phyloP scores from a whole-genome alignment of 2,113 vertebrate genomes.

The Platycercus adscitus region DNA sequence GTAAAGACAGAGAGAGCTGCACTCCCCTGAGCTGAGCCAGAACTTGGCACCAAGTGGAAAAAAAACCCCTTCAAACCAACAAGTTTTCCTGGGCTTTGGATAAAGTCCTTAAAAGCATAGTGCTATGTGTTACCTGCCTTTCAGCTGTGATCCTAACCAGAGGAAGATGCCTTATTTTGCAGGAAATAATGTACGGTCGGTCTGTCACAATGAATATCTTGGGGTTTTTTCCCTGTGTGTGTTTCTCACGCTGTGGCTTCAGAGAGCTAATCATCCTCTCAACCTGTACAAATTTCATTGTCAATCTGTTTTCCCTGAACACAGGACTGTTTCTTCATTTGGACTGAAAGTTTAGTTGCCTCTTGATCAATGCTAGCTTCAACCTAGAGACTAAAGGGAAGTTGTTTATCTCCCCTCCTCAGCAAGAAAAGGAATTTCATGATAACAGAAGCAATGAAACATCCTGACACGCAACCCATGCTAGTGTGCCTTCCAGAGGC shows the following conservation, averaged over 20 bases:
- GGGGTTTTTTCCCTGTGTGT: background rate
- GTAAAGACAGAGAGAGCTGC: rapidly evolving
- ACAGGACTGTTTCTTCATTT: background rate
- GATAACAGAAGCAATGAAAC: background rate
- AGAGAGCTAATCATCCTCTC: background rate
- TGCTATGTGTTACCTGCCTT: background rate
- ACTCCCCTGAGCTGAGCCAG: background rate
- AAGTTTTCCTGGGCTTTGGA: background rate
- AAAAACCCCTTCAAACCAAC: background rate
- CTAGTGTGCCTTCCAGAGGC: background rate
- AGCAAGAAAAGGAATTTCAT: background rate
- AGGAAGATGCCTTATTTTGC: background rate
- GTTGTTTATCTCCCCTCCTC: background rate
- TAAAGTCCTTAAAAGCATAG: background rate
- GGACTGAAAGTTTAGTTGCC: background rate
- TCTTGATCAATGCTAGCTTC: background rate
- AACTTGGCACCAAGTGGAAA: background rate
- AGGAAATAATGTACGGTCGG: background rate
- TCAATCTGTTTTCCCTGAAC: background rate
- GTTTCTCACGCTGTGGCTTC: rapidly evolving
- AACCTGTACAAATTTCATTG: background rate
- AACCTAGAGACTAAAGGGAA: background rate
- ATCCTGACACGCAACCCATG: rapidly evolving
- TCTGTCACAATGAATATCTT: background rate
- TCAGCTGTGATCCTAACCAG: background rate